Evolutionary conservation across 2,797 vertebrate species (phyloP).

Genomic region (Scarus forsteni): DNA sequence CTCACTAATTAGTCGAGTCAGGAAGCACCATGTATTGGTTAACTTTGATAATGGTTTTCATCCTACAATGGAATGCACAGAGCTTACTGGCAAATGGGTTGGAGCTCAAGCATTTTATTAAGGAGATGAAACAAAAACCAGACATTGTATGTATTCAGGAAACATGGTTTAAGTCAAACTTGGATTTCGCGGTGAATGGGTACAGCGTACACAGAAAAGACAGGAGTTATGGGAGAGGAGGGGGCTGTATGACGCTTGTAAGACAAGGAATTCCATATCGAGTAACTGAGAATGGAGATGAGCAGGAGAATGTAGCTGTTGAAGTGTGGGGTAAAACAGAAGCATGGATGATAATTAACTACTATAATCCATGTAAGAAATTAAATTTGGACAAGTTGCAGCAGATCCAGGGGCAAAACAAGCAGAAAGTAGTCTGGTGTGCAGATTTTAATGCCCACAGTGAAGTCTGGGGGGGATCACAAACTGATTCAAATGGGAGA

Average conservation of each 20-base stretch:
- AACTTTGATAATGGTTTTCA: conserved; percentile 4
- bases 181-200: background rate
- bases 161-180: background rate
- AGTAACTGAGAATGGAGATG: background rate
- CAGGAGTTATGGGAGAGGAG: background rate
- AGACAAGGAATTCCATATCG: background rate
- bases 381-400: background rate
- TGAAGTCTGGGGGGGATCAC: background rate
- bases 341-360: background rate
- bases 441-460: conserved; percentile 6
- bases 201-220: conserved; percentile 17
- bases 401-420: background rate
- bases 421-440: background rate
- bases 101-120: conserved; percentile 17
- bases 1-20: conserved; percentile 11
- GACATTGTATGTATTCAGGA: conserved; percentile 2
- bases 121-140: background rate
- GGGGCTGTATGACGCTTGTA: background rate
- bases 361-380: conserved; percentile 5
- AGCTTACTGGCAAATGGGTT: conserved; percentile 26
- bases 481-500: background rate
- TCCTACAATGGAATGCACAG: conserved; percentile 16
- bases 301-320: background rate
- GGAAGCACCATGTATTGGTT: conserved; percentile 23
- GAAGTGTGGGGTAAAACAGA: background rate